These are phyloP conservation scores for Tigriopus japonicus DNA, from an alignment of 1,140 invertebrate genomes.

Conservation along the genomic window DNA sequence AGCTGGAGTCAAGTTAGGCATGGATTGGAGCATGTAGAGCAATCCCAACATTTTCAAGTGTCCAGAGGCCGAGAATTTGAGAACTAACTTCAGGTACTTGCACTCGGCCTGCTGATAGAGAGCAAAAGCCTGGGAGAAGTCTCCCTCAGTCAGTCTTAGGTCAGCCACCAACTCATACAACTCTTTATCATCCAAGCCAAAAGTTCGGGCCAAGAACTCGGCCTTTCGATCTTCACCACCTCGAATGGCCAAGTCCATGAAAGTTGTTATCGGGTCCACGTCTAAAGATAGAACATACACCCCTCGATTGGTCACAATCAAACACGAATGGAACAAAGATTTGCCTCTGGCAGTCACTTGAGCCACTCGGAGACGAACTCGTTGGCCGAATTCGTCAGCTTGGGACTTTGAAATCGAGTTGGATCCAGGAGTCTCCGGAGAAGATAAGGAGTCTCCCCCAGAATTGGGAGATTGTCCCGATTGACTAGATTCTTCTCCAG, in stretches of 20 bases:
- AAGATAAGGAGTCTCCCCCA: neutral
- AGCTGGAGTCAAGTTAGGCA: neutral
- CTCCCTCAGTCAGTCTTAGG: neutral
- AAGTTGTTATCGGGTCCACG: neutral
- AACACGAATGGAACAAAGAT: neutral
- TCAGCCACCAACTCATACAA: conserved; percentile 4
- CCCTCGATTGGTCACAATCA: neutral
- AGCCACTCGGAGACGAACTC: neutral
- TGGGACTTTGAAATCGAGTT: neutral
- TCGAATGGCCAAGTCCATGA: neutral
- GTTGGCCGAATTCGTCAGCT: neutral
- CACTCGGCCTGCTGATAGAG: neutral
- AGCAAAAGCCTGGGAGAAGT: neutral
- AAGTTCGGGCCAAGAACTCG: neutral
- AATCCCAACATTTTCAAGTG: neutral
- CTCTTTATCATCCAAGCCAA: neutral
- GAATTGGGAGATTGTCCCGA: neutral
- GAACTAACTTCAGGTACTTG: conserved; percentile 2
- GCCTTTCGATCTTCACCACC: neutral
- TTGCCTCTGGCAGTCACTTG: neutral
- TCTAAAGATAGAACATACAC: neutral
- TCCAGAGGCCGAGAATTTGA: conserved; percentile 5
- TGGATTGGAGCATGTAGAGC: neutral
- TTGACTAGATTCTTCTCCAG: neutral
- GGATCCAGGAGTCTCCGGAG: neutral